phyloP scores from a whole-genome alignment of 2,113 vertebrate genomes.

The Chelonoidis abingdonii region DNA sequence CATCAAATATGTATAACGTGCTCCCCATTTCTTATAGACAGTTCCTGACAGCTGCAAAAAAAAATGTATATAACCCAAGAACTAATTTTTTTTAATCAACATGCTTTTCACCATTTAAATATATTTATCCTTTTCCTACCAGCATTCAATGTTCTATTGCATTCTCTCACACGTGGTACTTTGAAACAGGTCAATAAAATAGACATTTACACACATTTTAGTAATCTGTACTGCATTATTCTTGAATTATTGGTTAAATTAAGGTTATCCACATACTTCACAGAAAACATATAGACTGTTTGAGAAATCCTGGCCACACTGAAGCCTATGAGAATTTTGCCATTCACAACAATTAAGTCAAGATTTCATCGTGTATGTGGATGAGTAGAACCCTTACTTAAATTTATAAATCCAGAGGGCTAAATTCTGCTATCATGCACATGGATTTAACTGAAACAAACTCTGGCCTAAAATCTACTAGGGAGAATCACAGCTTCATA shows the following conservation, averaged over 20 bases:
- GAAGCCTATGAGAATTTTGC: neutral
- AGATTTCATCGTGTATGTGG: neutral
- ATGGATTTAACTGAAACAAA: neutral
- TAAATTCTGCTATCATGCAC: neutral
- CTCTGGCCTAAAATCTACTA: neutral
- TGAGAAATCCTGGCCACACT: neutral
- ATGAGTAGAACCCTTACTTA: neutral
- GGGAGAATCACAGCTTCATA: neutral
- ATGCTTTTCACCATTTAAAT: neutral
- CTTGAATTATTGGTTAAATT: neutral
- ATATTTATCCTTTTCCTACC: neutral
- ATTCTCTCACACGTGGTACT: neutral
- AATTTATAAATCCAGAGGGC: neutral
- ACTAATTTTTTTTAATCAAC: neutral
- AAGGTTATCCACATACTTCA: neutral
- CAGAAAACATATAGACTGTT: neutral
- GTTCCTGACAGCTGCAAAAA: neutral
- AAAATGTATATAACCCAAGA: neutral
- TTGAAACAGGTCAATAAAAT: neutral
- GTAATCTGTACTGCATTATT: neutral
- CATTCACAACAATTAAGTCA: neutral
- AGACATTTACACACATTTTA: neutral
- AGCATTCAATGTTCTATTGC: neutral
- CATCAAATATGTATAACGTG: neutral
- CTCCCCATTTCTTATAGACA: neutral